These are phyloP conservation scores for Hemicordylus capensis DNA, from an alignment of 2,113 vertebrate species.

Conservation along the genomic window DNA sequence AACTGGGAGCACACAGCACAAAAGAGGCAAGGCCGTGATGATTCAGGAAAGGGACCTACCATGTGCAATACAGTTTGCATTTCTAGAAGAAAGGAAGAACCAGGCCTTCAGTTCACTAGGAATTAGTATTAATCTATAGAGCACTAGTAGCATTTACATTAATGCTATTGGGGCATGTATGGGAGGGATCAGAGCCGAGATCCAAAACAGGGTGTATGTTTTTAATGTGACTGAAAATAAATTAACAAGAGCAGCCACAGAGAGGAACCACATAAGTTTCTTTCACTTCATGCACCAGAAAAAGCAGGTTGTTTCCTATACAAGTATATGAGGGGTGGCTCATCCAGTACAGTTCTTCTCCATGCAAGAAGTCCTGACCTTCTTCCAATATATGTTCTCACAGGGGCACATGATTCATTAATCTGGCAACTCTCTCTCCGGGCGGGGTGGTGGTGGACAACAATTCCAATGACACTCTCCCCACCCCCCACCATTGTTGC, in stretches of 20 bases:
- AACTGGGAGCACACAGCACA: background rate
- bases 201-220: background rate
- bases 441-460: background rate
- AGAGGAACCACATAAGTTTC: background rate
- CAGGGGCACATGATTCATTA: too few species aligned
- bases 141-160: background rate
- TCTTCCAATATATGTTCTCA: background rate
- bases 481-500: too few species aligned
- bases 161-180: too few species aligned
- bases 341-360: background rate
- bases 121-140: background rate
- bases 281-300: background rate
- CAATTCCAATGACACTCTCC: background rate
- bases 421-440: background rate
- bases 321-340: background rate
- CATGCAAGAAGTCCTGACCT: background rate
- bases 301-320: background rate
- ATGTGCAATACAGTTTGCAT: background rate
- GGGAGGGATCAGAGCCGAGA: background rate
- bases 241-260: background rate
- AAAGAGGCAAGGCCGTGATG: background rate
- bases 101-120: background rate
- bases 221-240: background rate
- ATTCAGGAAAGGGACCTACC: background rate
- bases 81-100: background rate